Conservation (phyloP, 2,797 vertebrate species). For the Mus caroli region DNA sequence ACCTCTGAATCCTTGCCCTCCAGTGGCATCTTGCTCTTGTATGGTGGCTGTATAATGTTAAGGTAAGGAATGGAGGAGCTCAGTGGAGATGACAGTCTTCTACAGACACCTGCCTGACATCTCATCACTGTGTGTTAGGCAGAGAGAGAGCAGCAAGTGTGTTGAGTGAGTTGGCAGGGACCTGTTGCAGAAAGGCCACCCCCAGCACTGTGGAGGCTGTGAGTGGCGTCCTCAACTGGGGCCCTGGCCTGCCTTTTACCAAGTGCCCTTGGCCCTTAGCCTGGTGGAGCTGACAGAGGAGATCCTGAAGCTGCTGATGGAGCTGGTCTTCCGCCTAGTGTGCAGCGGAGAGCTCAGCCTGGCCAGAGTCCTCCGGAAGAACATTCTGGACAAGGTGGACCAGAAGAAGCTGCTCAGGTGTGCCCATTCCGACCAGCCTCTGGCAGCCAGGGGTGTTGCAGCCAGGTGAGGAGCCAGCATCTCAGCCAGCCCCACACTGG, state of each 20-base stretch:
- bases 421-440: conserved; percentile 95
- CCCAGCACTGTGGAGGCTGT: neutral
- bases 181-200: neutral
- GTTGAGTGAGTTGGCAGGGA: neutral
- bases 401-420: conserved; percentile 96
- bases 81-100: neutral
- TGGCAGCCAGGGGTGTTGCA: conserved; percentile 96
- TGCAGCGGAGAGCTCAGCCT: conserved; percentile 98
- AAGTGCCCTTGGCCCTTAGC: conserved; percentile 85
- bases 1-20: neutral
- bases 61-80: neutral
- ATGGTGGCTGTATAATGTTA: neutral
- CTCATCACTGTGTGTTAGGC: neutral
- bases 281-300: conserved; percentile 98
- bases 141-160: no score
- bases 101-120: neutral
- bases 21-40: neutral
- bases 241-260: neutral
- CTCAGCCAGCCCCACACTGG: neutral
- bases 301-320: conserved; percentile 98
- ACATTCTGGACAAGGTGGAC: conserved; percentile 98
- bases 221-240: neutral
- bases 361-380: conserved; percentile 97
- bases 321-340: conserved; percentile 96
- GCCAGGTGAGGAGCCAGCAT: conserved; percentile 92